Evolutionary conservation across 2,888 invertebrate species (phyloP).

Genomic region (Coleophora flavipennella): DNA sequence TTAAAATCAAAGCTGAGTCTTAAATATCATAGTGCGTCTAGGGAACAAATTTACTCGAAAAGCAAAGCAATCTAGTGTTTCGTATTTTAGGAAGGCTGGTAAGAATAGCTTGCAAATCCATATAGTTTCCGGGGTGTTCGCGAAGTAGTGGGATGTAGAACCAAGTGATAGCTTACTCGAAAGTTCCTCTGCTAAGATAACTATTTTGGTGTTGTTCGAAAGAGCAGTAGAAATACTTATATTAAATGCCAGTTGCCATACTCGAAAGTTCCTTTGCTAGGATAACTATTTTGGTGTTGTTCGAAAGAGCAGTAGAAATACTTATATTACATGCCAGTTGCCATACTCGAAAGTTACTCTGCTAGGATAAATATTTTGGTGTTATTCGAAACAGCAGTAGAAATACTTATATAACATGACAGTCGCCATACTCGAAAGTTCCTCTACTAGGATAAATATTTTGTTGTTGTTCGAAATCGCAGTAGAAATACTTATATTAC

Average conservation of each 20-base stretch:
- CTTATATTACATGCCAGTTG: no score
- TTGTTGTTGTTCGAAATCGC: background rate
- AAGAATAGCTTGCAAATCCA: slow-evolving; percentile 59
- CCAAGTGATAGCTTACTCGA: slow-evolving; percentile 47
- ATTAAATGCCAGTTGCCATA: no score
- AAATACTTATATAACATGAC: no score
- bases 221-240: no score
- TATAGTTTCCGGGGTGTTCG: slow-evolving; percentile 41
- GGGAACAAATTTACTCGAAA: no score
- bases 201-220: slow-evolving; percentile 20
- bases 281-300: slow-evolving; percentile 23
- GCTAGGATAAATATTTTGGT: slow-evolving; percentile 26
- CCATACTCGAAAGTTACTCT: slow-evolving; percentile 48
- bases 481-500: no score
- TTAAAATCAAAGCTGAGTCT: no score
- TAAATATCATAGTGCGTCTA: no score
- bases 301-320: background rate
- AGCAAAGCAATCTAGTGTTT: slow-evolving; percentile 10
- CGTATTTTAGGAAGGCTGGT: slow-evolving; percentile 39
- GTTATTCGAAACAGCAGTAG: background rate
- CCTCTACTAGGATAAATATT: slow-evolving; percentile 30
- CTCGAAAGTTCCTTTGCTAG: slow-evolving; percentile 41
- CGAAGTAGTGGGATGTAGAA: slow-evolving; percentile 49
- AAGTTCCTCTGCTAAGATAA: slow-evolving; percentile 36
- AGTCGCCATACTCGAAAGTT: slow-evolving; percentile 55